phyloP scores from a whole-genome alignment of 2,888 invertebrate species.

The Eutolmus rufibarbis region DNA sequence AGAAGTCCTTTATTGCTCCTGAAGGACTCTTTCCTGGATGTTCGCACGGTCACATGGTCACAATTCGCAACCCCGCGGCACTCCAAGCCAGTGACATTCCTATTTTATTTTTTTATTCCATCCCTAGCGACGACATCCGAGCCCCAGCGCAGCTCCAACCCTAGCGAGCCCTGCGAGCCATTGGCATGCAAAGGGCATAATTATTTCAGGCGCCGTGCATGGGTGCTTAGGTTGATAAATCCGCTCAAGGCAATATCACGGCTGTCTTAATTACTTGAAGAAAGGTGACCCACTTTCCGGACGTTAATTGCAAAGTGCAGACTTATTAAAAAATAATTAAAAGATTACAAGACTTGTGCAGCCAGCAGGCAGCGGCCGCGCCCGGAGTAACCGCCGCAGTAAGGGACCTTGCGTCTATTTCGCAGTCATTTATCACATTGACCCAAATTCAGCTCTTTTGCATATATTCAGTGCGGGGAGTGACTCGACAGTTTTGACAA shows the following conservation, averaged over 20 bases:
- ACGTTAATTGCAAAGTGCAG: not conserved
- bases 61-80: not conserved
- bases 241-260: not conserved
- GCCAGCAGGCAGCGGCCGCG: not conserved
- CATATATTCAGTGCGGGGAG: not conserved
- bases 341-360: not conserved
- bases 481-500: not conserved
- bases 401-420: not conserved
- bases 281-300: not conserved
- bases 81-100: not conserved
- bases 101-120: not conserved
- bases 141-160: not conserved
- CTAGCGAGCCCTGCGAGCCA: not conserved
- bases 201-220: not conserved
- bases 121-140: not conserved
- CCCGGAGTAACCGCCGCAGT: not conserved
- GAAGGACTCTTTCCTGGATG: not conserved
- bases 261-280: not conserved
- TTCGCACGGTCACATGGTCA: not conserved
- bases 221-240: not conserved
- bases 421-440: not conserved
- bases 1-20: not conserved
- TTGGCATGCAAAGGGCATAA: not conserved
- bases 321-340: slow-evolving; percentile 4
- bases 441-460: not conserved